These are phyloP conservation scores for Parauchenoglanis ngamensis DNA, from an alignment of 2,797 vertebrate genomes.

Conservation along the genomic window DNA sequence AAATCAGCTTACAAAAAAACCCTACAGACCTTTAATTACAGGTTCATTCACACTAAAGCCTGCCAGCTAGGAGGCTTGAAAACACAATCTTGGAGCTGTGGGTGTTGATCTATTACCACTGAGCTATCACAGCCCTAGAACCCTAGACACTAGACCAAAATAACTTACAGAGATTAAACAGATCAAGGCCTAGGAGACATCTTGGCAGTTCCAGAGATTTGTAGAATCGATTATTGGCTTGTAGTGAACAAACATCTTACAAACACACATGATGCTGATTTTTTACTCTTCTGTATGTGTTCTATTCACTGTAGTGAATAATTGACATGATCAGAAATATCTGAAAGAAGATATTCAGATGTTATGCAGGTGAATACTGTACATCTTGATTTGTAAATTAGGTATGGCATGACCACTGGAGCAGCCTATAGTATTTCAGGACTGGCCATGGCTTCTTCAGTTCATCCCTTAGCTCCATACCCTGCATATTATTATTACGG, in stretches of 20 bases:
- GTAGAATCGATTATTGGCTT: not conserved
- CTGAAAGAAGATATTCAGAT: not conserved
- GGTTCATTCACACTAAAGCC: not conserved
- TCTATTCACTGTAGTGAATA: not conserved
- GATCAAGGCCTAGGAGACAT: not conserved
- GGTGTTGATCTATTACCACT: conserved; percentile 3
- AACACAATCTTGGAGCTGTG: not conserved
- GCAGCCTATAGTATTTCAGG: not conserved
- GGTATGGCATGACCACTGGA: not conserved
- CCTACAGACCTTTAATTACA: not conserved
- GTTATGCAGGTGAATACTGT: not conserved
- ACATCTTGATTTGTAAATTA: not conserved
- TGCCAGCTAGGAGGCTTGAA: not conserved
- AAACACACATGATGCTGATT: not conserved
- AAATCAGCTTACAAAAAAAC: not conserved
- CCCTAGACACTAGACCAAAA: not conserved
- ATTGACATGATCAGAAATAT: not conserved
- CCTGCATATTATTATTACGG: not conserved
- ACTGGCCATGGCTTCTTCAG: not conserved
- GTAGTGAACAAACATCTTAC: not conserved
- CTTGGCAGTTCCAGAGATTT: not conserved
- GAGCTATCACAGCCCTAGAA: not conserved
- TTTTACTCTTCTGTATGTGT: not conserved
- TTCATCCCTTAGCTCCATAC: not conserved
- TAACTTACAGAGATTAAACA: not conserved